Conservation (phyloP, 2,113 vertebrate species). For the Corvus cornix region DNA sequence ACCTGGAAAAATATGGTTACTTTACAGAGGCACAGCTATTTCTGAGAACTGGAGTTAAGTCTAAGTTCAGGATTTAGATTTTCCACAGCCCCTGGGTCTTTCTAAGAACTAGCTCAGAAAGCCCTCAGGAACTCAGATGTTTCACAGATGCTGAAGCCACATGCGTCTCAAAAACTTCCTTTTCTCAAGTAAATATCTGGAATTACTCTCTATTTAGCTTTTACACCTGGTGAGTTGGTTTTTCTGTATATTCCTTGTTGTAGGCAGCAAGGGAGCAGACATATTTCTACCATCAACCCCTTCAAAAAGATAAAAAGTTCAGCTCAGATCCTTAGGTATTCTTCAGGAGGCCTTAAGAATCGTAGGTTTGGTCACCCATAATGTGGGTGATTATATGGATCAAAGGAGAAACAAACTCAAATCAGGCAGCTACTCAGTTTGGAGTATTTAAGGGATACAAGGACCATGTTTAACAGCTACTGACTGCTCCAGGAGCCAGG, state of each 20-base stretch:
- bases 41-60: neutral
- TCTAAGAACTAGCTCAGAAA: neutral
- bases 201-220: neutral
- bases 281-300: neutral
- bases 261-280: neutral
- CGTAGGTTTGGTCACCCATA: neutral
- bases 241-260: neutral
- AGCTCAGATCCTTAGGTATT: neutral
- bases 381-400: neutral
- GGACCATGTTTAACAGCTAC: neutral
- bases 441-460: neutral
- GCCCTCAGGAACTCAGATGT: neutral
- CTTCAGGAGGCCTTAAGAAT: neutral
- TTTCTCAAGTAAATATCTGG: neutral
- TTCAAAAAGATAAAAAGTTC: neutral
- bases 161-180: neutral
- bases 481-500: neutral
- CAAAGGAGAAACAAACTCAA: neutral
- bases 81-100: neutral
- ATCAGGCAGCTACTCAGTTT: neutral
- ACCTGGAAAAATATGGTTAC: rapidly evolving
- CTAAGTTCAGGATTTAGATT: neutral
- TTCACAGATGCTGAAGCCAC: neutral
- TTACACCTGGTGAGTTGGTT: neutral
- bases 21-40: neutral